These are phyloP conservation scores for Sclerodermus sp. DNA, from an alignment of 2,888 invertebrate genomes.

Conservation along the genomic window DNA sequence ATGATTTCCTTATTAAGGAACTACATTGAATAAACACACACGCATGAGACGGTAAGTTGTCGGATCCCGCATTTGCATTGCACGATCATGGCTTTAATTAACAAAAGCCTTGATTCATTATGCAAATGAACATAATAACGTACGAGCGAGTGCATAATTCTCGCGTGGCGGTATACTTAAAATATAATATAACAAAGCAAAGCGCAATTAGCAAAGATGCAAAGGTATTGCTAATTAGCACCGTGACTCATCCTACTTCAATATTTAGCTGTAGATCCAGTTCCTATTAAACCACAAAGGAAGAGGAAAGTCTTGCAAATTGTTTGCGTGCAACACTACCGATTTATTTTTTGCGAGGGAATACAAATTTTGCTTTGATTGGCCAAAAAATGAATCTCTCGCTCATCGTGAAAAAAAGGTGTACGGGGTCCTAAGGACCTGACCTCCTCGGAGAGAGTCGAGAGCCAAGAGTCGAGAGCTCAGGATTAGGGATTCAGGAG, in stretches of 20 bases:
- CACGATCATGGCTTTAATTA: conserved; percentile 45
- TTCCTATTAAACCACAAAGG: conserved; percentile 23
- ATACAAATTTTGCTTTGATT: too few species aligned
- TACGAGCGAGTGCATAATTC: conserved; percentile 43
- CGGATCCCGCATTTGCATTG: conserved; percentile 37
- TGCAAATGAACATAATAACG: conserved; percentile 49
- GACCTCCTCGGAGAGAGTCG: too few species aligned
- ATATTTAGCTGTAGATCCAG: conserved; percentile 36
- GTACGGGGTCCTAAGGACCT: too few species aligned
- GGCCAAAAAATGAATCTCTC: too few species aligned
- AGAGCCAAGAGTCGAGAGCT: too few species aligned
- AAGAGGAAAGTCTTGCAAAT: conserved; percentile 12
- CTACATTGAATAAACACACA: conserved; percentile 31
- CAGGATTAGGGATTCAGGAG: background rate
- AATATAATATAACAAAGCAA: conserved; percentile 43
- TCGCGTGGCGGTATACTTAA: conserved; percentile 28
- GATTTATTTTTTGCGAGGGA: too few species aligned
- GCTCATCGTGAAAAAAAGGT: too few species aligned
- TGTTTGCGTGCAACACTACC: too few species aligned
- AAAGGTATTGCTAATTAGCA: conserved; percentile 40
- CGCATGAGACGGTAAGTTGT: conserved; percentile 30
- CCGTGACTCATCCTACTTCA: conserved; percentile 33
- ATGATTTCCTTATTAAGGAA: background rate
- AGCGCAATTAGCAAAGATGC: conserved; percentile 38
- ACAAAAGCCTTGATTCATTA: conserved; percentile 50